phyloP scores from a whole-genome alignment of 2,113 vertebrate genomes.

The Himantopus leucocephalus region DNA sequence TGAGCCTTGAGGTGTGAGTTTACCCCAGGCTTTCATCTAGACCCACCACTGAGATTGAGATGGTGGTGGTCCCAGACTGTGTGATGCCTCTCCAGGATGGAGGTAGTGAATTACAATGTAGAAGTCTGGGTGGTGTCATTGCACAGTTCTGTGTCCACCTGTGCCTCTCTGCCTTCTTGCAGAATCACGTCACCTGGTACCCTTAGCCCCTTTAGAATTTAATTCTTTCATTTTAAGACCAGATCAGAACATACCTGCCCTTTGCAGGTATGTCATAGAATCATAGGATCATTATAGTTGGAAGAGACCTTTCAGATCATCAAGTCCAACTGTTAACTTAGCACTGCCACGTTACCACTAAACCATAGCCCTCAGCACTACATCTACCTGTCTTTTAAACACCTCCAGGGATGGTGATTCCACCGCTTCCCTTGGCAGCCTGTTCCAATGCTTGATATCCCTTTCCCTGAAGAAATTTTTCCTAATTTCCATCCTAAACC shows the following conservation, averaged over 20 bases:
- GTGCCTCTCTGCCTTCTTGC: background rate
- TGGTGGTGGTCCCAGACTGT: background rate
- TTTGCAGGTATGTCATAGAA: background rate
- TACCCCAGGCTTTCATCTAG: background rate
- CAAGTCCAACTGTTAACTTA: background rate
- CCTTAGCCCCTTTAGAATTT: background rate
- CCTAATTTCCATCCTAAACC: background rate
- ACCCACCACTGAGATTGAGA: rapidly evolving
- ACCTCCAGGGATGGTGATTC: background rate
- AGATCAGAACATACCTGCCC: background rate
- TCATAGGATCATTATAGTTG: background rate
- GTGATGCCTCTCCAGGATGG: background rate
- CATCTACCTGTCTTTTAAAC: background rate
- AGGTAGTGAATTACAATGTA: background rate
- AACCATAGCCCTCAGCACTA: background rate
- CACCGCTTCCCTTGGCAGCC: background rate
- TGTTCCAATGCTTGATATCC: background rate
- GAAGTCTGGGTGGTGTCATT: background rate
- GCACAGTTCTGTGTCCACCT: background rate
- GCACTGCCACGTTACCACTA: background rate
- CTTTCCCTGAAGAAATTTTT: background rate
- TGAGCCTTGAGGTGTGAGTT: background rate
- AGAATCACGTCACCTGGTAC: background rate
- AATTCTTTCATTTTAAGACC: background rate
- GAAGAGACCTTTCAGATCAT: background rate